These are phyloP conservation scores for Capra hircus DNA, from an alignment of 2,113 vertebrate species.

Conservation along the genomic window DNA sequence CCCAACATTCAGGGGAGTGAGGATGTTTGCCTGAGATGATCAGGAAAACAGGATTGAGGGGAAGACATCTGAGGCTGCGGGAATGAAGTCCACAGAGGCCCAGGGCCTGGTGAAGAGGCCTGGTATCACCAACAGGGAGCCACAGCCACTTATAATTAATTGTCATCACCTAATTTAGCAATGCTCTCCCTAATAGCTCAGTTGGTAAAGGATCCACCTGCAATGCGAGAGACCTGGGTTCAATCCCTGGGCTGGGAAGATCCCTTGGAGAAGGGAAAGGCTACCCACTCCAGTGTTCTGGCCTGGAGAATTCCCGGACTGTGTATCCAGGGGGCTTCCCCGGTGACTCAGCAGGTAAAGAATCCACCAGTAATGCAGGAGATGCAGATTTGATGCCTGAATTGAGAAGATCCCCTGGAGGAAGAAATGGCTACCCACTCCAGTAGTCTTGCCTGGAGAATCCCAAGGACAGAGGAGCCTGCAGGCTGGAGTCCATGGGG, in stretches of 20 bases:
- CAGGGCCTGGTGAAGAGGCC: background rate
- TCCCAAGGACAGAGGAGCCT: background rate
- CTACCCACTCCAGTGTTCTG: background rate
- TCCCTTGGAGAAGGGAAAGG: background rate
- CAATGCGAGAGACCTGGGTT: background rate
- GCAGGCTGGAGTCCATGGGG: background rate
- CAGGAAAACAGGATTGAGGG: background rate
- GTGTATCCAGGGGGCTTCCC: background rate
- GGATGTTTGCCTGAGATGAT: background rate
- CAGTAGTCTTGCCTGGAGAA: background rate
- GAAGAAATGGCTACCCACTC: background rate
- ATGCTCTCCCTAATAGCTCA: background rate
- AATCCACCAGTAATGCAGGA: background rate
- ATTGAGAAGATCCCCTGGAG: background rate
- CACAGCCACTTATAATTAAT: background rate
- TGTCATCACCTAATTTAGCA: background rate
- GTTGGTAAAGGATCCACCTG: background rate
- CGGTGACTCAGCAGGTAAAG: background rate
- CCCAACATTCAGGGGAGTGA: background rate
- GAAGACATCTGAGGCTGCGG: rapidly evolving
- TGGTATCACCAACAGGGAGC: background rate
- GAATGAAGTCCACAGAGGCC: background rate
- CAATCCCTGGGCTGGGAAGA: background rate
- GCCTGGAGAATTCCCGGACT: background rate
- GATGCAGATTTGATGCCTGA: background rate